Conservation (phyloP, 1,140 invertebrate genomes). For the Drosophila fuyamai region DNA sequence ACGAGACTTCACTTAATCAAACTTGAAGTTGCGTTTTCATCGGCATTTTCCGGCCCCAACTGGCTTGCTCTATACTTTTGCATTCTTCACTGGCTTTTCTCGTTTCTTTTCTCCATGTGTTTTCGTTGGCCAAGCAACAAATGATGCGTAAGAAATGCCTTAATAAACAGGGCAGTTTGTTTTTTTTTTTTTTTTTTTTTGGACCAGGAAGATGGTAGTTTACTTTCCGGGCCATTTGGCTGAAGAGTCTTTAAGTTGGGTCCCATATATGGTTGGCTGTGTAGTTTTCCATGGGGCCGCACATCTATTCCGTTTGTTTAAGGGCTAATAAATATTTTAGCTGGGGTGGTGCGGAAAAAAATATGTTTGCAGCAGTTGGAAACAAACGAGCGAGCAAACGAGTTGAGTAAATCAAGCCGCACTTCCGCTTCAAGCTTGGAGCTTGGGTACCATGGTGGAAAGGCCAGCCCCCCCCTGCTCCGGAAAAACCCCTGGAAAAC, state of each 20-base stretch:
- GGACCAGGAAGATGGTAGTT: conserved; percentile 7
- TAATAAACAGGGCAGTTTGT: conserved; percentile 59
- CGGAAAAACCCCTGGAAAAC: background rate
- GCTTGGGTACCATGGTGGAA: background rate
- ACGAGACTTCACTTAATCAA: conserved; percentile 58
- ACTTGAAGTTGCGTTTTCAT: conserved; percentile 65
- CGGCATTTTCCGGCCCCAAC: conserved; percentile 28
- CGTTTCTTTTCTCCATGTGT: conserved; percentile 1
- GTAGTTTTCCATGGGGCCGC: conserved; percentile 17
- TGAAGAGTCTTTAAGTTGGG: conserved; percentile 28
- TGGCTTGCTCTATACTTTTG: conserved; percentile 30
- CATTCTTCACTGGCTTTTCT: conserved; percentile 36
- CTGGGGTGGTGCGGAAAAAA: conserved; percentile 10
- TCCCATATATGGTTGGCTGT: background rate
- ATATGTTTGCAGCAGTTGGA: conserved; percentile 41
- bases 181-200: background rate
- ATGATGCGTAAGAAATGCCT: conserved; percentile 82
- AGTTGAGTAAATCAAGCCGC: conserved; percentile 82
- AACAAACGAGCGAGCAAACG: conserved; percentile 77
- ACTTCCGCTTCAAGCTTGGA: conserved; percentile 74
- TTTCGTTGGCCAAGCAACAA: conserved; percentile 52
- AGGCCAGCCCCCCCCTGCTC: background rate
- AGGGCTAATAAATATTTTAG: conserved; percentile 69
- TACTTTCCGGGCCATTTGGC: conserved; percentile 29
- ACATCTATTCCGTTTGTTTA: conserved; percentile 53